Percentiles rank a stretch among this genome's conserved stretches.
phyloP scores from a whole-genome alignment of 92 coral and sea anemone species.

The Porites divaricata region DNA sequence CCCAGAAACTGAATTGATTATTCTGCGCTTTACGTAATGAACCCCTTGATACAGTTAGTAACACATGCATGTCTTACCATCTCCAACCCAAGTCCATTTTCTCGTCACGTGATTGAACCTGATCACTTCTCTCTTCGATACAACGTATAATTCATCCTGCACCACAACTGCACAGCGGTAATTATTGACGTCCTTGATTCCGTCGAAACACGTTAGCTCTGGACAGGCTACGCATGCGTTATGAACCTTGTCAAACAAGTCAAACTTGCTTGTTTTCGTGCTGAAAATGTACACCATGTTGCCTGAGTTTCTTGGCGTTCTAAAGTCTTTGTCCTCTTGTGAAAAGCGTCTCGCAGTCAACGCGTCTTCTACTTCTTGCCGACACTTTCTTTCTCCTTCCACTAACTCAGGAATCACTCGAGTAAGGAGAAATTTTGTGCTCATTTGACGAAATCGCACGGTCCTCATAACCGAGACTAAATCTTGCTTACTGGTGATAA shows the following conservation, averaged over 20 bases:
- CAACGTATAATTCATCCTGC: slow-evolving; percentile 61
- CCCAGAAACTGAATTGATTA: no score
- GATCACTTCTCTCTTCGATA: slow-evolving; percentile 57
- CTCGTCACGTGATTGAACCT: slow-evolving; percentile 16
- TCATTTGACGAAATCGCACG: slow-evolving; percentile 81
- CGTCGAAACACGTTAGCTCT: slow-evolving; percentile 53
- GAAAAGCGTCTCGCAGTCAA: slow-evolving; percentile 1
- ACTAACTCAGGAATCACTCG: slow-evolving; percentile 81
- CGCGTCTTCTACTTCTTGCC: slow-evolving; percentile 47
- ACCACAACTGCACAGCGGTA: slow-evolving; percentile 75
- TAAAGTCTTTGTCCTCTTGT: not conserved
- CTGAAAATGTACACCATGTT: slow-evolving; percentile 60
- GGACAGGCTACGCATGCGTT: slow-evolving; percentile 73
- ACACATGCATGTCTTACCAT: not conserved
- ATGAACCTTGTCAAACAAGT: slow-evolving; percentile 69
- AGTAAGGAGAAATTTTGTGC: slow-evolving; percentile 55
- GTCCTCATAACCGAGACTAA: slow-evolving; percentile 69
- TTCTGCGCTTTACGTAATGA: no score
- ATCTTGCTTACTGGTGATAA: slow-evolving; percentile 42
- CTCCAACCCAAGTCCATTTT: slow-evolving; percentile 24
- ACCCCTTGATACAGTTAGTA: no score
- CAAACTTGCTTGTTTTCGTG: slow-evolving; percentile 61
- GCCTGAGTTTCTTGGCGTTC: not conserved
- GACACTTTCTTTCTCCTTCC: slow-evolving; percentile 70
- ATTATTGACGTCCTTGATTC: slow-evolving; percentile 33